Evolutionary conservation across 2,113 vertebrate genomes (phyloP).

Genomic region (Euleptes europaea): DNA sequence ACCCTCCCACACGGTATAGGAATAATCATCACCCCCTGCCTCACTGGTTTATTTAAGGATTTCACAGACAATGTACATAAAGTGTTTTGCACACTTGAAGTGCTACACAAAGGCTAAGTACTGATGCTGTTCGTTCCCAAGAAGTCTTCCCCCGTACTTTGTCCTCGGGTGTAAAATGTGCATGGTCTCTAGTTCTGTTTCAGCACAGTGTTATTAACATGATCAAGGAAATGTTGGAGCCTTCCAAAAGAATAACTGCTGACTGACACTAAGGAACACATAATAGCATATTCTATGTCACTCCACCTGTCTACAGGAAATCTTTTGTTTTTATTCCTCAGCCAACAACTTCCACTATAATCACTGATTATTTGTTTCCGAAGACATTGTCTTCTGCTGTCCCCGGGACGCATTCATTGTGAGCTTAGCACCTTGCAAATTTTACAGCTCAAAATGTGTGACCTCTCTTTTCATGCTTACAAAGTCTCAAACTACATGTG

Average conservation of each 20-base stretch:
- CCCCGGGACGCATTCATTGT: background rate
- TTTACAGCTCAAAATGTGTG: background rate
- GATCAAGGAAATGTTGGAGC: background rate
- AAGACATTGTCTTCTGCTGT: background rate
- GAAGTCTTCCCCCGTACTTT: too few relatives aligned
- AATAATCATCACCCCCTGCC: too few relatives aligned
- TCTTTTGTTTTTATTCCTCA: background rate
- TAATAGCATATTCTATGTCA: background rate
- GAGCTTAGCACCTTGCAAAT: background rate
- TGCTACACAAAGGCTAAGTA: too few relatives aligned
- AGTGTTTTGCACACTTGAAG: too few relatives aligned
- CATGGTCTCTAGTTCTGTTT: background rate
- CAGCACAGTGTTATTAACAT: background rate
- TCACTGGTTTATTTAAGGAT: too few relatives aligned
- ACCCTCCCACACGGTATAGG: too few relatives aligned
- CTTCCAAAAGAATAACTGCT: background rate
- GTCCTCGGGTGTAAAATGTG: background rate
- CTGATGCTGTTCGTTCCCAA: too few relatives aligned
- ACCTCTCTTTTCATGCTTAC: background rate
- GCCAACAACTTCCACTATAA: too few relatives aligned
- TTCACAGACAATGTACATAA: too few relatives aligned
- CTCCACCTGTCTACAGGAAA: background rate
- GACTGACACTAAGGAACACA: background rate
- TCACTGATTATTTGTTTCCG: background rate
- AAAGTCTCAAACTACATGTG: background rate